Percentiles rank a stretch among this genome's conserved stretches.
phyloP scores from a whole-genome alignment of 2,888 invertebrate species.

The Phytoseiulus persimilis region DNA sequence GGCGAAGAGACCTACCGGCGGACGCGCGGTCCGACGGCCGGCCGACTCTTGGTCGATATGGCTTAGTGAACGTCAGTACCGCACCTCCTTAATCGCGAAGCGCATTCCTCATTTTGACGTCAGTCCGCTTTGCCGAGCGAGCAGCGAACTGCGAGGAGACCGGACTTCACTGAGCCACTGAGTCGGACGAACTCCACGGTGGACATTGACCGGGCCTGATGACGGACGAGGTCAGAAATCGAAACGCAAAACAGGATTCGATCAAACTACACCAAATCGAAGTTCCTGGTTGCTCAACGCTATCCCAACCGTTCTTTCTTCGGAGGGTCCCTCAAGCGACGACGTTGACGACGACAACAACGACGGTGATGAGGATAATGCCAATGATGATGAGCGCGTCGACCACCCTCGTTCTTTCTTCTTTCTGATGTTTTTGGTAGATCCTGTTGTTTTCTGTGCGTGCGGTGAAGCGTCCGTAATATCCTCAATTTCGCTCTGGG shows the following conservation, averaged over 20 bases:
- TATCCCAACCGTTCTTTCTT: not conserved
- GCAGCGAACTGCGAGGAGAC: not conserved
- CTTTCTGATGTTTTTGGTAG: not conserved
- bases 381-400: not conserved
- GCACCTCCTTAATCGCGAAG: slow-evolving; percentile 33
- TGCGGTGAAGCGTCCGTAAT: not conserved
- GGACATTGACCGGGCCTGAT: not conserved
- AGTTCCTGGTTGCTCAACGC: not conserved
- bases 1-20: not conserved
- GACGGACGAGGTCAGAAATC: not conserved
- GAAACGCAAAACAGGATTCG: not conserved
- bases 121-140: not conserved
- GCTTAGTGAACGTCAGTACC: not conserved
- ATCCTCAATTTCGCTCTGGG: not conserved
- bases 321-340: not conserved
- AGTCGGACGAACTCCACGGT: not conserved
- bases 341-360: not conserved
- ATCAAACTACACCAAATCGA: not conserved
- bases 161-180: not conserved
- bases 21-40: not conserved
- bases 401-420: not conserved
- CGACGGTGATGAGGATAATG: not conserved
- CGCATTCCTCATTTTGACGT: not conserved
- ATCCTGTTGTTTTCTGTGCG: not conserved
- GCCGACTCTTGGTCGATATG: not conserved